These are phyloP conservation scores for Hybognathus amarus DNA, from an alignment of 2,797 vertebrate species.

Conservation along the genomic window DNA sequence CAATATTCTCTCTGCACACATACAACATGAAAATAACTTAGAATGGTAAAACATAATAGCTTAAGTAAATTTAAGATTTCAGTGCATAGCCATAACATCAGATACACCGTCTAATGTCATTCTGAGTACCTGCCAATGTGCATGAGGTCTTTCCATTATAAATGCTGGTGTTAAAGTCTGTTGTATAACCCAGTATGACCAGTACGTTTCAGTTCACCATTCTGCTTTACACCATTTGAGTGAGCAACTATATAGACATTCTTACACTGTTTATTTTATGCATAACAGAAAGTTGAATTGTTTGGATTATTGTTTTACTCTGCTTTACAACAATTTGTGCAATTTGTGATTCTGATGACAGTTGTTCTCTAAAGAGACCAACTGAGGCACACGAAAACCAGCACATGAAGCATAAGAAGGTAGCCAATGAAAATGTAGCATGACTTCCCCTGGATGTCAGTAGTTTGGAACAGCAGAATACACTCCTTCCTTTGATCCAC, in stretches of 20 bases:
- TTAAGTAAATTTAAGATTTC: slow-evolving; percentile 21
- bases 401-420: slow-evolving; percentile 80
- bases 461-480: slow-evolving; percentile 89
- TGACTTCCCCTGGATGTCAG: slow-evolving; percentile 82
- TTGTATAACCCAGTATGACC: background rate
- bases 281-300: background rate
- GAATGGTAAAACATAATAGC: slow-evolving; percentile 53
- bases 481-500: slow-evolving; percentile 86
- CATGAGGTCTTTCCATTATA: background rate
- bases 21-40: background rate
- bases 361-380: slow-evolving; percentile 76
- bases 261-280: slow-evolving; percentile 1
- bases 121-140: background rate
- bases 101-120: background rate
- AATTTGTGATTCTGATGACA: background rate
- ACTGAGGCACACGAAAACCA: slow-evolving; percentile 84
- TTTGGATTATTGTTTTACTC: background rate
- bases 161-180: slow-evolving; percentile 17
- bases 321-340: background rate
- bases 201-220: background rate
- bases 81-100: slow-evolving; percentile 21
- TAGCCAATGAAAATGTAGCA: slow-evolving; percentile 87
- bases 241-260: background rate
- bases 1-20: slow-evolving; percentile 10
- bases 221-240: slow-evolving; percentile 1